A percentile compares a stretch with the other conserved stretches of the same genome.
Evolutionary conservation across 2,797 vertebrate species (phyloP).

Genomic region (Phoebastria nigripes): DNA sequence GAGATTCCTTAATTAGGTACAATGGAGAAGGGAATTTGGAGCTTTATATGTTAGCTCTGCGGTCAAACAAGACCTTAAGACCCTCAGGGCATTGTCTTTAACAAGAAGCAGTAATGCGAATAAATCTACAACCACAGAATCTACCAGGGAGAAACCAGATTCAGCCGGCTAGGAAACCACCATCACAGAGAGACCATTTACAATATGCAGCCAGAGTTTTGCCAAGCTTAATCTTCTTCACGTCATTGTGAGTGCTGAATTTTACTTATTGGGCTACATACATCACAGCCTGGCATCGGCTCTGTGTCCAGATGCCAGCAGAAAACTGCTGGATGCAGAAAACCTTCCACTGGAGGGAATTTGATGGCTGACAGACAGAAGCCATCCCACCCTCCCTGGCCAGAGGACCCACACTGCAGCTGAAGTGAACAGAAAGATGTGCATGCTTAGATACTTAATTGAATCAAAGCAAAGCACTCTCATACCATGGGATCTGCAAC

Average conservation of each 20-base stretch:
- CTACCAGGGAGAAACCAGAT: neutral
- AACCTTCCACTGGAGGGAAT: neutral
- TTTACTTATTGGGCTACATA: neutral
- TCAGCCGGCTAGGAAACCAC: neutral
- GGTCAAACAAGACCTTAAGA: neutral
- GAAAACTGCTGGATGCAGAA: neutral
- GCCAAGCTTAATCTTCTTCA: neutral
- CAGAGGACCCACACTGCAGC: neutral
- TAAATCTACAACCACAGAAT: neutral
- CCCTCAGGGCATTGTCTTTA: slow-evolving; percentile 6
- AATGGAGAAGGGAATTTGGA: neutral
- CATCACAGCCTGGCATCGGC: neutral
- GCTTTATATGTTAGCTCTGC: slow-evolving; percentile 2
- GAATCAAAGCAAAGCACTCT: neutral
- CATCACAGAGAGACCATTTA: neutral
- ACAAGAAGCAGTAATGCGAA: neutral
- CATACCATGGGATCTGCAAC: accelerated
- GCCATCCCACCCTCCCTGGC: neutral
- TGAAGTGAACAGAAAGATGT: neutral
- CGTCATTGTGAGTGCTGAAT: neutral
- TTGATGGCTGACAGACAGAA: neutral
- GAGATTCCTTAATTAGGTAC: slow-evolving; percentile 40
- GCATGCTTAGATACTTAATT: neutral
- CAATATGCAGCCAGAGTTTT: neutral
- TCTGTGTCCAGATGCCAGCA: neutral